Evolutionary conservation across 2,888 invertebrate genomes (phyloP).

Genomic region (Drosophila birchii): DNA sequence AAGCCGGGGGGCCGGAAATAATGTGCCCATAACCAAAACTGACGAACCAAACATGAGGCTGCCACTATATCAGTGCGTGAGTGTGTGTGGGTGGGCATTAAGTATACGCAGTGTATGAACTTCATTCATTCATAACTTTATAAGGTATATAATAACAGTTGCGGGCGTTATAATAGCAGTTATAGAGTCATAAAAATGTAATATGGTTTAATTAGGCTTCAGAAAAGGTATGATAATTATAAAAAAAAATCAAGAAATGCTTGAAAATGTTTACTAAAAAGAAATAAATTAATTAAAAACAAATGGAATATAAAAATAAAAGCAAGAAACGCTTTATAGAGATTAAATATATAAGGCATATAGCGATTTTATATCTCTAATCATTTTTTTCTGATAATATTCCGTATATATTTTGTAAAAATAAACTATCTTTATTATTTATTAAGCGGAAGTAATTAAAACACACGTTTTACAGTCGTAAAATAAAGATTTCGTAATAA

Average conservation of each 20-base stretch:
- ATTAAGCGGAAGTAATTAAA: background rate
- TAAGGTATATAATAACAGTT: constrained; percentile 23
- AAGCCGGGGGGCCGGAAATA: constrained; percentile 70
- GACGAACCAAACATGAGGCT: constrained; percentile 27
- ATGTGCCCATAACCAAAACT: constrained; percentile 68
- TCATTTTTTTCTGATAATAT: background rate
- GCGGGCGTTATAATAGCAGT: constrained; percentile 7
- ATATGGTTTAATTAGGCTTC: background rate
- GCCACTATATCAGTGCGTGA: constrained; percentile 4
- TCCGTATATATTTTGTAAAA: background rate
- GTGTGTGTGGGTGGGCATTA: constrained; percentile 2
- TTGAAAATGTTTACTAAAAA: background rate
- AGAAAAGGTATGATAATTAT: background rate
- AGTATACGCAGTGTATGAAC: constrained; percentile 7
- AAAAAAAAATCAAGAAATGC: background rate
- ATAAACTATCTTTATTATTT: background rate
- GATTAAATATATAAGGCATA: no score
- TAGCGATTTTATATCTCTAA: background rate
- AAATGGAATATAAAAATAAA: no score
- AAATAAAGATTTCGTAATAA: background rate
- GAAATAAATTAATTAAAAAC: background rate
- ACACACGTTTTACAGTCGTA: background rate
- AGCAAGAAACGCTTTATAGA: no score
- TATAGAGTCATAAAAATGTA: background rate
- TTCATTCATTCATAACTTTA: constrained; percentile 45